Conservation (phyloP, 1,140 invertebrate genomes). For the Euborellia annulipes region DNA sequence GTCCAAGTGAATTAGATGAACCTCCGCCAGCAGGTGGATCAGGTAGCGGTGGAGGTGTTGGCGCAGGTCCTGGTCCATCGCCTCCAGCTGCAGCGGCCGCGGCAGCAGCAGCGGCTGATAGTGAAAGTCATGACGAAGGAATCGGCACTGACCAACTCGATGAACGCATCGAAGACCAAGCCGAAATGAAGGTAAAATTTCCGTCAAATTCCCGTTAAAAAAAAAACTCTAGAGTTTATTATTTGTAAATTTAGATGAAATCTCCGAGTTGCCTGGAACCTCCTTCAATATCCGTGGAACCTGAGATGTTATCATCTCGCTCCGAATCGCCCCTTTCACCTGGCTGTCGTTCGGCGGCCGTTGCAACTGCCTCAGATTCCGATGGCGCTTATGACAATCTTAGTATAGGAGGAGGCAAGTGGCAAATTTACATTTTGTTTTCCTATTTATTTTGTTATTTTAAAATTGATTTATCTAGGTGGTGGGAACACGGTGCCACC, state of each 20-base stretch:
- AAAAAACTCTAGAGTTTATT: constrained; percentile 14
- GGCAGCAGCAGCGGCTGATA: constrained; percentile 21
- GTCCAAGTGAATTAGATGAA: constrained; percentile 50
- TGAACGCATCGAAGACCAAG: constrained; percentile 45
- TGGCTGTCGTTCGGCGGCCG: neutral
- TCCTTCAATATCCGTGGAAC: constrained; percentile 9
- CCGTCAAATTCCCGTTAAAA: too few species aligned
- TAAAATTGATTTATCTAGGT: constrained; percentile 20
- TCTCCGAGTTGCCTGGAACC: constrained; percentile 15
- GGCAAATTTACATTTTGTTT: too few species aligned
- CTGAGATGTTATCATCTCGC: constrained; percentile 13
- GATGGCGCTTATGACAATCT: neutral
- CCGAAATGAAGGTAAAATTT: too few species aligned
- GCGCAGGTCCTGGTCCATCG: constrained; percentile 20
- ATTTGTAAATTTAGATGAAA: constrained; percentile 18
- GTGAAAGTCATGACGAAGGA: constrained; percentile 53
- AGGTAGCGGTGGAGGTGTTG: constrained; percentile 34
- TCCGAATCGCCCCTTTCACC: neutral
- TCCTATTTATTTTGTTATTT: neutral
- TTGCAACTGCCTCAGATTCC: neutral
- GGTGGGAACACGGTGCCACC: constrained; percentile 17
- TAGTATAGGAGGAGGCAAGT: neutral
- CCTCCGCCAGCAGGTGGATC: constrained; percentile 30
- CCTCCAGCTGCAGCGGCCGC: constrained; percentile 22
- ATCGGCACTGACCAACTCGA: constrained; percentile 46